A percentile compares a stretch with the other conserved stretches of the same genome.
Evolutionary conservation across 2,888 invertebrate species (phyloP).

Genomic region (Monopis laevigella): DNA sequence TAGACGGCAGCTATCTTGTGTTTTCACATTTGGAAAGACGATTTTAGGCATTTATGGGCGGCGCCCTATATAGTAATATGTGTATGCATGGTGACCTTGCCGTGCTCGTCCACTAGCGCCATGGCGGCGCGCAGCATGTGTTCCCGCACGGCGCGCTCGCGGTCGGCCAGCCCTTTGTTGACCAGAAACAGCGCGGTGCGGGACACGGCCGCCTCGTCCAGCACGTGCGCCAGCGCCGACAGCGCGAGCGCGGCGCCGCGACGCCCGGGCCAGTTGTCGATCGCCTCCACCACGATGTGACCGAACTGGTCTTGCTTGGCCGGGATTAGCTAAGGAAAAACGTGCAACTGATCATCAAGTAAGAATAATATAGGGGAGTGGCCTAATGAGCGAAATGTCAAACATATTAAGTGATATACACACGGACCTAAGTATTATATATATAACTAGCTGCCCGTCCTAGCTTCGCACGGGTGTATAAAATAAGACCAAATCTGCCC

Average conservation of each 20-base stretch:
- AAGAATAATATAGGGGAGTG: no score
- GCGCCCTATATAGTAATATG: no score
- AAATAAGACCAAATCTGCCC: no score
- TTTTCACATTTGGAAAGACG: no score
- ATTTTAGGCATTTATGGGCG: no score
- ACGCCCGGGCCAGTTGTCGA: conserved; percentile 92
- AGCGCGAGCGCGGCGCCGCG: conserved; percentile 89
- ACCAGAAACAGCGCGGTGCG: conserved; percentile 85
- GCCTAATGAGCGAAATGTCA: no score
- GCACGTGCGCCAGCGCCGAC: conserved; percentile 76
- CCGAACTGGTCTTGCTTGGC: conserved; percentile 92
- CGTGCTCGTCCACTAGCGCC: conserved; percentile 90
- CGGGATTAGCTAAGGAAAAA: conserved; percentile 86
- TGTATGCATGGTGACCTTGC: conserved; percentile 77
- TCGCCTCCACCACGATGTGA: conserved; percentile 82
- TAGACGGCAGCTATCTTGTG: no score
- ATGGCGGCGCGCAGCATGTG: conserved; percentile 96
- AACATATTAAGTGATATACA: no score
- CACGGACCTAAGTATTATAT: no score
- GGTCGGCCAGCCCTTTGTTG: conserved; percentile 85
- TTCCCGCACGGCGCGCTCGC: conserved; percentile 81
- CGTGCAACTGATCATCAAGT: no score
- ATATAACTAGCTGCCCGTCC: no score
- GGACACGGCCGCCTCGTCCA: conserved; percentile 75
- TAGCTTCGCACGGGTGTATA: no score